A percentile compares a stretch with the other conserved stretches of the same genome.
phyloP scores from a whole-genome alignment of 2,797 vertebrate genomes.

The Borostomias antarcticus region DNA sequence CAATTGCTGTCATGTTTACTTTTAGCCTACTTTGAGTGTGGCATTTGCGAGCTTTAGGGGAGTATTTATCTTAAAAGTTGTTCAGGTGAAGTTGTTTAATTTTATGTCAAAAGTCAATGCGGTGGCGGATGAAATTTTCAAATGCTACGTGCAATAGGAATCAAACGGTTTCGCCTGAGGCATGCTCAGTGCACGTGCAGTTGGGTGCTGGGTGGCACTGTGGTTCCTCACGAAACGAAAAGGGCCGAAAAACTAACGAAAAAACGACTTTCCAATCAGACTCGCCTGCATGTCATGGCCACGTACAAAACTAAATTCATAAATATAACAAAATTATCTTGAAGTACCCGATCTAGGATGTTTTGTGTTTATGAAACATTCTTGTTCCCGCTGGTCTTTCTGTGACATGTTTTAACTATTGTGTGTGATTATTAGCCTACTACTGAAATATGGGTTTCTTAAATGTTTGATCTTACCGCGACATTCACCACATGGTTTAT shows the following conservation, averaged over 20 bases:
- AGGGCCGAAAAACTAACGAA: slow-evolving; percentile 25
- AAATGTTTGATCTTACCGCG: slow-evolving; percentile 94
- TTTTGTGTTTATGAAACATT: slow-evolving; percentile 98
- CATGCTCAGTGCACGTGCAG: slow-evolving; percentile 72
- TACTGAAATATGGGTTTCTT: slow-evolving; percentile 93
- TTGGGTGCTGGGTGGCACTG: slow-evolving; percentile 54
- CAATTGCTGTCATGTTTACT: slow-evolving; percentile 73
- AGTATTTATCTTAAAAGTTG: slow-evolving; percentile 56
- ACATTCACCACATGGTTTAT: slow-evolving; percentile 92
- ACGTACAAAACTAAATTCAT: slow-evolving; percentile 74
- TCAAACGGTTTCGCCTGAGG: slow-evolving; percentile 57
- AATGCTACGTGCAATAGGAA: slow-evolving; percentile 64
- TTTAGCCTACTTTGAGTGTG: slow-evolving; percentile 59
- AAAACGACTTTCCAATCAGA: slow-evolving; percentile 41
- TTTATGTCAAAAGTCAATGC: slow-evolving; percentile 57
- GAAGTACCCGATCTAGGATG: slow-evolving; percentile 83
- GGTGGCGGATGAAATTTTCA: slow-evolving; percentile 51
- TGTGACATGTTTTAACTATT: slow-evolving; percentile 97
- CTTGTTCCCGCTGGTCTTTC: slow-evolving; percentile 93
- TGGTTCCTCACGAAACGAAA: slow-evolving; percentile 33
- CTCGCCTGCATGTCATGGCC: slow-evolving; percentile 88
- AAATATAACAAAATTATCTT: slow-evolving; percentile 71
- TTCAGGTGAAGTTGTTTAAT: slow-evolving; percentile 73
- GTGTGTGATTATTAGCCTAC: slow-evolving; percentile 99
- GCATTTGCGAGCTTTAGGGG: slow-evolving; percentile 54